Conservation (phyloP, 2,113 vertebrate genomes). For the Hydrochoerus hydrochaeris region DNA sequence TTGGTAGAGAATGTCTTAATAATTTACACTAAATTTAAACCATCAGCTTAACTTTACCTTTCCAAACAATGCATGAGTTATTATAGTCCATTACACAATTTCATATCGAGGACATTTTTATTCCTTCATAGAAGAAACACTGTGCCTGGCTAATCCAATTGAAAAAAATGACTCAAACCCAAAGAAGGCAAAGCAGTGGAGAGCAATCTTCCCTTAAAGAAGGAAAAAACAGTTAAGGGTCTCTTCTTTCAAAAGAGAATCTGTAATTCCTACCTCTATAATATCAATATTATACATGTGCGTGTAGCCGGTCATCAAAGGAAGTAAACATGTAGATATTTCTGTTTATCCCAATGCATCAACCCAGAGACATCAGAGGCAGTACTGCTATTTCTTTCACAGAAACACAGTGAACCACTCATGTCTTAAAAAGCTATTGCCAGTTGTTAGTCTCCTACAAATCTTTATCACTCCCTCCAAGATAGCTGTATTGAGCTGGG, state of each 20-base stretch:
- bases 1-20: conserved; percentile 25
- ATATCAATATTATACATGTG: neutral
- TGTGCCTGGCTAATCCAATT: neutral
- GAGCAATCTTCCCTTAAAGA: neutral
- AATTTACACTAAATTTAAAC: neutral
- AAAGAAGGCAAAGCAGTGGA: conserved; percentile 32
- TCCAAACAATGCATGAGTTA: conserved; percentile 1
- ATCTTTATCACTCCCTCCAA: neutral
- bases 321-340: neutral
- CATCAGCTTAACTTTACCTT: neutral
- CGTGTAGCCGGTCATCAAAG: neutral
- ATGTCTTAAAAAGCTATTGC: neutral
- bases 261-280: neutral
- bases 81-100: conserved; percentile 7
- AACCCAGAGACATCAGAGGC: neutral
- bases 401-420: neutral
- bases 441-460: neutral
- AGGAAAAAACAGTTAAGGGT: neutral
- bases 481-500: neutral
- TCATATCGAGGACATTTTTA: conserved; percentile 19
- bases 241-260: neutral
- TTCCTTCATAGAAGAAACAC: conserved; percentile 8
- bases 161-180: neutral
- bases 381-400: neutral
- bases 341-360: neutral